Percentiles rank a stretch among this genome's conserved stretches.
Conservation (phyloP, 2,113 vertebrate species). For the Okapia johnstoni region DNA sequence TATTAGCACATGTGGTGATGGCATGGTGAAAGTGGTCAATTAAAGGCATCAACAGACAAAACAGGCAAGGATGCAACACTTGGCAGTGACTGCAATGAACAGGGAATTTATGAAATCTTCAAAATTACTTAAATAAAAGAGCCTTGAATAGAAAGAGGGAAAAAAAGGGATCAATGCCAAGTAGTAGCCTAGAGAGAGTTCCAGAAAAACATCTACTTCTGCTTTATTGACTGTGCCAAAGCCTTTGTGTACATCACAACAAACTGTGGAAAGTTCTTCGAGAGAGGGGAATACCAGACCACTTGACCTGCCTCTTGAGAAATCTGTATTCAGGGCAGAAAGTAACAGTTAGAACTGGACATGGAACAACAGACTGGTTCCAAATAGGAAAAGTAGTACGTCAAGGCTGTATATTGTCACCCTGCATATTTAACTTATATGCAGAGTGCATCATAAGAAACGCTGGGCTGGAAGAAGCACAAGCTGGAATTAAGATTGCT, state of each 20-base stretch:
- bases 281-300: not conserved
- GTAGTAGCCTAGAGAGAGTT: not conserved
- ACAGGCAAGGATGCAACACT: not conserved
- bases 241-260: not conserved
- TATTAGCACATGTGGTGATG: not conserved
- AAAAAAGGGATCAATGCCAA: not conserved
- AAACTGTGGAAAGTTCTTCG: not conserved
- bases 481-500: not conserved
- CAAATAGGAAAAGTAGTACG: not conserved
- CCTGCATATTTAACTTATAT: not conserved
- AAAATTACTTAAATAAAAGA: not conserved
- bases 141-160: not conserved
- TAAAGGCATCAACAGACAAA: not conserved
- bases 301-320: not conserved
- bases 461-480: not conserved
- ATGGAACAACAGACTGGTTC: not conserved
- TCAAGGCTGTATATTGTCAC: not conserved
- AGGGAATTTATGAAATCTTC: not conserved
- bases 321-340: not conserved
- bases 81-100: not conserved
- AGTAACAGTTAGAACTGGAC: not conserved
- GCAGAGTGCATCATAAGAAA: not conserved
- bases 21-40: not conserved
- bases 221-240: not conserved
- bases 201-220: not conserved